A percentile compares a stretch with the other conserved stretches of the same genome.
Conservation (phyloP, 92 coral and sea anemone species). For the Epizoanthus rinbou region DNA sequence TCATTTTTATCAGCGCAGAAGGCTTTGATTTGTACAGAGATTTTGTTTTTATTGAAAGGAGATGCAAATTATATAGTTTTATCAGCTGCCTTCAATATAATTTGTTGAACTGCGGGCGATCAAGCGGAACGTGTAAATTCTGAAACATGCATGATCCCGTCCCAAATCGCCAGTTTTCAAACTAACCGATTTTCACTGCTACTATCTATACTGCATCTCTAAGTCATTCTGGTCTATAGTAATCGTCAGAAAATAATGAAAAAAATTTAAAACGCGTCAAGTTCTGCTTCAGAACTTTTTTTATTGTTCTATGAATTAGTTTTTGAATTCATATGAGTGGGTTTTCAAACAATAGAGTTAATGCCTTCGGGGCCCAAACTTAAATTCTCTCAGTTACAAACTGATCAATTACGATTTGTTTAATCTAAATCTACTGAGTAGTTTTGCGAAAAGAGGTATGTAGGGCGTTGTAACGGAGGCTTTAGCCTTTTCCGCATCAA, state of each 20-base stretch:
- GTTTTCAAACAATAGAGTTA: slow-evolving; percentile 22
- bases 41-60: slow-evolving; percentile 39
- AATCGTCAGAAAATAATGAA: not conserved
- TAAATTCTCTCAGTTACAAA: slow-evolving; percentile 13
- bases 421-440: not conserved
- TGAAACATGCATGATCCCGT: not conserved
- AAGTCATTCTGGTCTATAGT: not conserved
- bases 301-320: slow-evolving; percentile 24
- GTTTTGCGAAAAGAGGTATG: not conserved
- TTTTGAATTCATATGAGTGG: slow-evolving; percentile 16
- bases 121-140: slow-evolving; percentile 24
- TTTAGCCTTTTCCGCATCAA: not conserved
- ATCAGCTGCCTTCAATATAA: slow-evolving; percentile 35
- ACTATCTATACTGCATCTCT: not conserved
- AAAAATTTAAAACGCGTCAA: not conserved
- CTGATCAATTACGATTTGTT: not conserved
- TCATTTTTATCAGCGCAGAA: slow-evolving; percentile 18
- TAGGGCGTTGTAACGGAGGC: not conserved
- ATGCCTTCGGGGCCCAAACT: not conserved
- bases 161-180: not conserved
- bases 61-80: slow-evolving; percentile 35
- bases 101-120: slow-evolving; percentile 22
- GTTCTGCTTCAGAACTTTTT: not conserved
- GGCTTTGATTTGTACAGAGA: slow-evolving; percentile 40
- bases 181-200: not conserved